Percentiles rank a stretch among this genome's conserved stretches.
These are phyloP conservation scores for Forbesichthys papilliferus DNA, from an alignment of 2,113 vertebrate genomes.

Conservation along the genomic window DNA sequence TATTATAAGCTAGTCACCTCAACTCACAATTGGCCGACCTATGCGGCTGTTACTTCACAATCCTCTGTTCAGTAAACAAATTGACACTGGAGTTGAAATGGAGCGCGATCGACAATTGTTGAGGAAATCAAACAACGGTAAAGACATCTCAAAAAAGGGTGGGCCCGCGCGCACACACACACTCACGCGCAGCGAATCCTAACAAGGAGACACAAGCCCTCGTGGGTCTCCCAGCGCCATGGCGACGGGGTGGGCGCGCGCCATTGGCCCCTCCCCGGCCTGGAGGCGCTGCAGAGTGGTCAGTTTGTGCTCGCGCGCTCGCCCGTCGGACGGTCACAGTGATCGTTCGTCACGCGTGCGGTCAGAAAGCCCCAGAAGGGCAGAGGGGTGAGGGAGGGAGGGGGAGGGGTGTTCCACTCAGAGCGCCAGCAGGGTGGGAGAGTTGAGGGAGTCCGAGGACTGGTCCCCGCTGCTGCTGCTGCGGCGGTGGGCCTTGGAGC, in stretches of 20 bases:
- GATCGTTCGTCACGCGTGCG: slow-evolving; percentile 31
- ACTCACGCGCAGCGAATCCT: slow-evolving; percentile 42
- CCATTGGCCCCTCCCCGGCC: slow-evolving; percentile 64
- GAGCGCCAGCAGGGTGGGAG: slow-evolving; percentile 95
- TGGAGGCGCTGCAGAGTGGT: not conserved
- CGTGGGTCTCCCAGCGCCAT: slow-evolving; percentile 63
- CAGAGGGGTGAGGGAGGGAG: not conserved
- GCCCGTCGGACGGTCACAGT: slow-evolving; percentile 53
- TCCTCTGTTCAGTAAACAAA: slow-evolving; percentile 59
- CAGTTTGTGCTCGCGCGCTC: slow-evolving; percentile 48
- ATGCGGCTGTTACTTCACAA: slow-evolving; percentile 40
- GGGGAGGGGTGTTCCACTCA: slow-evolving; percentile 66
- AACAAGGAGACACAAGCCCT: slow-evolving; percentile 70
- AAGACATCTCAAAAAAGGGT: too few species aligned
- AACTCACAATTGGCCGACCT: slow-evolving; percentile 21
- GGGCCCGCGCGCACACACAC: too few species aligned
- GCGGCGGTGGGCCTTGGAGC: slow-evolving; percentile 97
- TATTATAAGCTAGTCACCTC: slow-evolving; percentile 40
- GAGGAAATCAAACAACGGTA: slow-evolving; percentile 18
- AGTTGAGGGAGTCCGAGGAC: slow-evolving; percentile 99
- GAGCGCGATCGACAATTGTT: slow-evolving; percentile 42
- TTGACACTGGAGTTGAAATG: slow-evolving; percentile 63
- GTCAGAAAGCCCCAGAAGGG: not conserved
- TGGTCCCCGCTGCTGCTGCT: slow-evolving; percentile 99
- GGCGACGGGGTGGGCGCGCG: slow-evolving; percentile 49